Conservation (phyloP, 2,888 invertebrate genomes). For the Cremastobaeus sp. region DNA sequence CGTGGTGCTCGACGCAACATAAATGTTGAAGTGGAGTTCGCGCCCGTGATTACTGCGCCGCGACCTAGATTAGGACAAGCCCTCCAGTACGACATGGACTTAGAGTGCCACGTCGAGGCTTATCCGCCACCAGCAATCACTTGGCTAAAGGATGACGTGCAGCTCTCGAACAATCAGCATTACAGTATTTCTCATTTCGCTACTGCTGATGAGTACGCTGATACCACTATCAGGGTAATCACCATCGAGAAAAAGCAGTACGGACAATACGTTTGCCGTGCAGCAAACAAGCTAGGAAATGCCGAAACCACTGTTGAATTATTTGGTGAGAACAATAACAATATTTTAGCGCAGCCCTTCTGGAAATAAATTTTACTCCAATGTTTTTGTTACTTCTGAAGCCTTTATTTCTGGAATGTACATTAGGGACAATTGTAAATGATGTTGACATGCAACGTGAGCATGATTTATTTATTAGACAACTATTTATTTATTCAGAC, state of each 20-base stretch:
- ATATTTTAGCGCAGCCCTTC: no score
- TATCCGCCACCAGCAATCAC: conserved; percentile 95
- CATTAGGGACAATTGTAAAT: no score
- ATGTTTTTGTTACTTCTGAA: no score
- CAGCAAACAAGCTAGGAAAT: conserved; percentile 91
- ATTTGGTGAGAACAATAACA: conserved; percentile 88
- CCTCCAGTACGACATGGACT: conserved; percentile 94
- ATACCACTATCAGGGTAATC: conserved; percentile 91
- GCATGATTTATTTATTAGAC: no score
- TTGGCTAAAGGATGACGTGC: conserved; percentile 92
- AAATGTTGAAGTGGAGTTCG: conserved; percentile 93
- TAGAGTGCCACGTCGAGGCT: conserved; percentile 96
- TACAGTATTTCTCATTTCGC: conserved; percentile 94
- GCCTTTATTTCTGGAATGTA: no score
- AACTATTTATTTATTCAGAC: no score
- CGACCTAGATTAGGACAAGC: conserved; percentile 91
- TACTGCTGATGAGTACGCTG: conserved; percentile 94
- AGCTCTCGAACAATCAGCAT: conserved; percentile 93
- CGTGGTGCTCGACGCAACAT: conserved; percentile 91
- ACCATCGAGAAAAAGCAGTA: conserved; percentile 95
- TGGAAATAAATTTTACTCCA: no score
- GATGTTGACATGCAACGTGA: no score
- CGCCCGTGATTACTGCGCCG: conserved; percentile 91
- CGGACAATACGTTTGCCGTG: conserved; percentile 91
- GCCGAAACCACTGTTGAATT: conserved; percentile 89